Conservation (phyloP, 2,888 invertebrate genomes). For the Scaptomyza reducta region DNA sequence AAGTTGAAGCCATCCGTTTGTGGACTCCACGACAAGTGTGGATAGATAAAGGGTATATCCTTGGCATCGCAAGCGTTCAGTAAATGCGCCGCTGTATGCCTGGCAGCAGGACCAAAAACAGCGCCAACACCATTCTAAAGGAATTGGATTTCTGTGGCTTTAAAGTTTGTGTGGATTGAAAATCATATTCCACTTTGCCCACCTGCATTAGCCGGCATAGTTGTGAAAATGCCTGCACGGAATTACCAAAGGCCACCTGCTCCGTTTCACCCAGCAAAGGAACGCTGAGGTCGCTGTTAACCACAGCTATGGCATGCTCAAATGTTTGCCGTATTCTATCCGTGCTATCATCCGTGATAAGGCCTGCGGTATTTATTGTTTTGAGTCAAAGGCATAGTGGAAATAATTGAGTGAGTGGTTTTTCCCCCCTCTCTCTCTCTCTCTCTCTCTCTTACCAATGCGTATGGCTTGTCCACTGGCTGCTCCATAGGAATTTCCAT, state of each 20-base stretch:
- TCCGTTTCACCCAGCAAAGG: conserved; percentile 71
- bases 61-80: conserved; percentile 92
- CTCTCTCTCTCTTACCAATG: conserved; percentile 53
- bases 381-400: conserved; percentile 26
- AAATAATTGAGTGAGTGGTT: neutral
- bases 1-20: conserved; percentile 87
- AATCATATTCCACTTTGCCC: neutral
- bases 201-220: conserved; percentile 86
- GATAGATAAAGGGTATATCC: conserved; percentile 93
- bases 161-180: neutral
- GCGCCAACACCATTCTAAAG: conserved; percentile 89
- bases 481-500: conserved; percentile 46
- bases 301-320: conserved; percentile 79
- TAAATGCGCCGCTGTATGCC: conserved; percentile 89
- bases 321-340: conserved; percentile 76
- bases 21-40: conserved; percentile 87
- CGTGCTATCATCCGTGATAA: conserved; percentile 77
- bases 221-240: conserved; percentile 85
- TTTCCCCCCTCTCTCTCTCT: neutral
- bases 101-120: conserved; percentile 92
- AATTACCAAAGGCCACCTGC: conserved; percentile 85
- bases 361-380: conserved; percentile 61
- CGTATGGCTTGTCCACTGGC: conserved; percentile 51
- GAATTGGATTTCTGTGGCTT: neutral
- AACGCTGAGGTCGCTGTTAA: conserved; percentile 76